Base-by-base conservation (phyloP, 1,140 invertebrate genomes). In the Bombus sibiricus region DNA sequence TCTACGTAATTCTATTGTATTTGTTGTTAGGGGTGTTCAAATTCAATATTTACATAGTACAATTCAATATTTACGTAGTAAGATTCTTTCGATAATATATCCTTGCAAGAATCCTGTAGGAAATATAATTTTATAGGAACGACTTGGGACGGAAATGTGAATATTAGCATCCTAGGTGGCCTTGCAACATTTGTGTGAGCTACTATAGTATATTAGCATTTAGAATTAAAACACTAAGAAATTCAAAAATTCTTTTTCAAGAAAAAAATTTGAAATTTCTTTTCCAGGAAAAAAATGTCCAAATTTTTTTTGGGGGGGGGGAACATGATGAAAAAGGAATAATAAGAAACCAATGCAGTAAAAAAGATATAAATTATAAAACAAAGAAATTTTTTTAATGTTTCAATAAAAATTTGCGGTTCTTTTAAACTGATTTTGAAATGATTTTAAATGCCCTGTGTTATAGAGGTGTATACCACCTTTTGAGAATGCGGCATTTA, bases 401-500 rank as follows among this genome's bases (percentile, higher is more conserved):
- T 86, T 13, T 9, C 12, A 39, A 73, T n/a, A 4, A 68, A 43
- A 74, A 47, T 43, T 28, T 77, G 5, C 12, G 59, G 5, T 47
- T 75, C 74, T 80, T 57, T 32, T 53, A 22, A 53, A 53, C 6
- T 53, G 6, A 53, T 18, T 53, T 57, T 34, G 73, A 73, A 77
- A 83, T 53, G 57, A n/a, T 53, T 43, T 79, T 13, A 13, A 53
- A 80, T 6, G 22, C 15, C 1, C 10, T 68, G 0, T 93, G 78
- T 96, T 96, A 34, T 96, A 99, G 97, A 97, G 98, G 96, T 99
- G 99, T 94, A 97, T 99, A 89, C 99, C 99, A 0, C 98, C 98
- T 84, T 99, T 99, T 94, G 98, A 98, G 92, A 99, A 99, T 94
- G 98, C 98, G 5, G 99, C 99, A 3, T 99, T 97, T 95, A 97